Evolutionary conservation across 2,797 vertebrate species (phyloP).

Genomic region (Heliangelus exortis): DNA sequence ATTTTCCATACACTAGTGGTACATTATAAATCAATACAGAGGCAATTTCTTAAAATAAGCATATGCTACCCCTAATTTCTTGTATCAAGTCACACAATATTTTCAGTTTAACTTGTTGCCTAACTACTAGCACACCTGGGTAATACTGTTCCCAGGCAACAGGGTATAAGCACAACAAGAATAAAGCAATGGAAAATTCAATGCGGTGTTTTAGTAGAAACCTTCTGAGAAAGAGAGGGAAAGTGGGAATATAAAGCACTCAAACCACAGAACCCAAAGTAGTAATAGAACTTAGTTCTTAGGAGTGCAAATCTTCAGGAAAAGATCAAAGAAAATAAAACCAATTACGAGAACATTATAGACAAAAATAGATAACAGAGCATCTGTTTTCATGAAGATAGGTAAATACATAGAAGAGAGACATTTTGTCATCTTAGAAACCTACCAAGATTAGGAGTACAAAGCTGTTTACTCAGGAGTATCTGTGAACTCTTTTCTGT

Average conservation of each 20-base stretch:
- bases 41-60: slow-evolving; percentile 18
- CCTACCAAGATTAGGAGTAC: neutral
- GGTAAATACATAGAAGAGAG: neutral
- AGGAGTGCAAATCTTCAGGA: neutral
- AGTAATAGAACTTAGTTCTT: slow-evolving; percentile 35
- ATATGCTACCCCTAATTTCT: slow-evolving; percentile 26
- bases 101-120: slow-evolving; percentile 70
- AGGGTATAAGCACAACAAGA: slow-evolving; percentile 59
- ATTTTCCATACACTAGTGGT: slow-evolving; percentile 8
- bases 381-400: slow-evolving; percentile 10
- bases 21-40: slow-evolving; percentile 32
- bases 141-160: slow-evolving; percentile 68
- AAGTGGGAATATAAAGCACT: slow-evolving; percentile 56
- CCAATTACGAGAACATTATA: slow-evolving; percentile 21
- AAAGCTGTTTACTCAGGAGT: neutral
- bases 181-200: slow-evolving; percentile 70
- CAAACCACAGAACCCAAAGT: slow-evolving; percentile 26
- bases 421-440: neutral
- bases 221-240: slow-evolving; percentile 41
- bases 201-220: neutral
- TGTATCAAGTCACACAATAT: slow-evolving; percentile 48
- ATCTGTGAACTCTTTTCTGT: neutral
- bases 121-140: slow-evolving; percentile 71
- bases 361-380: slow-evolving; percentile 15
- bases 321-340: slow-evolving; percentile 59